Conservation (phyloP, 1,140 invertebrate species). For the Conus ventricosus region DNA sequence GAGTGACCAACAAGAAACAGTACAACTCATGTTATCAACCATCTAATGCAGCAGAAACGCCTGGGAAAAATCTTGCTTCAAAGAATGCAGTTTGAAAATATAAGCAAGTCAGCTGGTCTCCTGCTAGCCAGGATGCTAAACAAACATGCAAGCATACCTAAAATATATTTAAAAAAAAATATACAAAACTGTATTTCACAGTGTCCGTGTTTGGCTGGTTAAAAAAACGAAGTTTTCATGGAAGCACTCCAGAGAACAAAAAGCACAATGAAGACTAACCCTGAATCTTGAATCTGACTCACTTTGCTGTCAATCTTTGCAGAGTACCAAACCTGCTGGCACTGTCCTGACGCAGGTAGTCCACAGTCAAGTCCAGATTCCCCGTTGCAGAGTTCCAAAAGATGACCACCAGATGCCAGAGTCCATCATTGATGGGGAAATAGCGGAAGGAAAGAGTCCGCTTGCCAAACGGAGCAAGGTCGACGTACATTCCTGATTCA, state of each 20-base stretch:
- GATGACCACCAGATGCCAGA: slow-evolving; percentile 57
- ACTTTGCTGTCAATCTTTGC: slow-evolving; percentile 17
- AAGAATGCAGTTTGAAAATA: too few species aligned
- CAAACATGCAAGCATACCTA: too few species aligned
- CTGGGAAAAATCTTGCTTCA: not conserved
- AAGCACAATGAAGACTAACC: too few species aligned
- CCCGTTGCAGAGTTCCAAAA: slow-evolving; percentile 44
- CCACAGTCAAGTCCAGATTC: slow-evolving; percentile 35
- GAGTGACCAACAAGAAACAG: not conserved
- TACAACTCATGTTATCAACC: too few species aligned
- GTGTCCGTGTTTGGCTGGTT: too few species aligned
- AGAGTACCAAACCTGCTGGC: not conserved
- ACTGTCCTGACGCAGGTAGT: slow-evolving; percentile 39
- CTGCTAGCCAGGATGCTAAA: too few species aligned
- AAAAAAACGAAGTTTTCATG: too few species aligned
- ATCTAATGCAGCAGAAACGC: not conserved
- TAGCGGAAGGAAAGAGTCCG: not conserved
- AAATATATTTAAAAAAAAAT: too few species aligned
- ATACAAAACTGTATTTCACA: too few species aligned
- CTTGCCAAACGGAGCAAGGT: slow-evolving; percentile 1
- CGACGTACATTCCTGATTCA: slow-evolving; percentile 47
- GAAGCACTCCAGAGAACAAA: too few species aligned
- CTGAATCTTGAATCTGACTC: not conserved
- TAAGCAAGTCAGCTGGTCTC: too few species aligned
- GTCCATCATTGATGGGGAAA: slow-evolving; percentile 51